phyloP scores from a whole-genome alignment of 92 coral and sea anemone species.

The Paragorgia papillata region DNA sequence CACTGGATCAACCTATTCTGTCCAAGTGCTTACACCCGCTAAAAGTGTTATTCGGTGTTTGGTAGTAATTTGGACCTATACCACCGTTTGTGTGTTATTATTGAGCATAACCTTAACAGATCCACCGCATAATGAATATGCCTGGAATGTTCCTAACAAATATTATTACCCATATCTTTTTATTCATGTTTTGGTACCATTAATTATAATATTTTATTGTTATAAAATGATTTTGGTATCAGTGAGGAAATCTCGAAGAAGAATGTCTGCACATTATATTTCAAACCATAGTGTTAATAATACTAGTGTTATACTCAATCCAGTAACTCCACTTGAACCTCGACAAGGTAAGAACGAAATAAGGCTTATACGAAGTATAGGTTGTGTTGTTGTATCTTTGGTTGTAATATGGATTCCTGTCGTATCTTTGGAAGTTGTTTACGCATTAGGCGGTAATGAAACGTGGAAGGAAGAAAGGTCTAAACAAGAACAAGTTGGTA shows the following conservation, averaged over 20 bases:
- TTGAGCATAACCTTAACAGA: conserved; percentile 21
- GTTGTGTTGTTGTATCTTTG: conserved; percentile 54
- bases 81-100: conserved; percentile 35
- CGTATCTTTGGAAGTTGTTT: conserved; percentile 52
- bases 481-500: conserved; percentile 48
- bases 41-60: neutral
- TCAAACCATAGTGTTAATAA: neutral
- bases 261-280: neutral
- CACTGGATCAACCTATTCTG: too few species aligned
- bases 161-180: conserved; percentile 59
- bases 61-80: conserved; percentile 23
- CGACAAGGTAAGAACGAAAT: conserved; percentile 28
- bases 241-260: conserved; percentile 44
- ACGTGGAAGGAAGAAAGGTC: conserved; percentile 39
- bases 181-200: conserved; percentile 53
- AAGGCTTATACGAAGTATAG: conserved; percentile 62
- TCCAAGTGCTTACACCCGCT: too few species aligned
- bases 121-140: conserved; percentile 42
- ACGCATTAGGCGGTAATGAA: conserved; percentile 36
- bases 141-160: conserved; percentile 52
- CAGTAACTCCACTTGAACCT: conserved; percentile 23
- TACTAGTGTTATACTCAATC: neutral
- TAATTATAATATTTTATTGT: conserved; percentile 51
- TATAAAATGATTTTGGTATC: conserved; percentile 47
- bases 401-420: conserved; percentile 68